Conservation (phyloP, 2,888 invertebrate genomes). For the Tetragonisca angustula region DNA sequence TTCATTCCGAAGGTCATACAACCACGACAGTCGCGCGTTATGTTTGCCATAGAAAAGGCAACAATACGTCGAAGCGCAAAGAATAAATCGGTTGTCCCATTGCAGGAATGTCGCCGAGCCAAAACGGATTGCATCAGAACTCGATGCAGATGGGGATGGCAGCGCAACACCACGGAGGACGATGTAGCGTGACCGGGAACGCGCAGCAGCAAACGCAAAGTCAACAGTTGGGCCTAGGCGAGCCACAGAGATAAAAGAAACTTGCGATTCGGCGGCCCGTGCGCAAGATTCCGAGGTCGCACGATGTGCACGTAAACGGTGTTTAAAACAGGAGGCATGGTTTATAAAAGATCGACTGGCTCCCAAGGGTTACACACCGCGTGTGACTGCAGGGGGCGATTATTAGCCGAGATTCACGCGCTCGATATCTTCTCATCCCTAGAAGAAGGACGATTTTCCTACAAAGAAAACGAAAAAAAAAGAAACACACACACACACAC, state of each 20-base stretch:
- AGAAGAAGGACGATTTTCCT: conserved; percentile 29
- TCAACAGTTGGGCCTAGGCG: conserved; percentile 82
- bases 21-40: too few relatives aligned
- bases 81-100: conserved; percentile 24
- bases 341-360: conserved; percentile 47
- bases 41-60: too few relatives aligned
- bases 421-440: conserved; percentile 36
- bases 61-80: background rate
- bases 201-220: conserved; percentile 79
- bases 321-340: conserved; percentile 47
- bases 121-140: conserved; percentile 78
- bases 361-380: conserved; percentile 30
- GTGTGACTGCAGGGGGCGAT: conserved; percentile 30
- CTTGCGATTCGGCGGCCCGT: conserved; percentile 76
- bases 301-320: conserved; percentile 60
- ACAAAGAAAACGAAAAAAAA: background rate
- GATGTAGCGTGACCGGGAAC: conserved; percentile 80
- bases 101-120: conserved; percentile 84
- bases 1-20: too few relatives aligned
- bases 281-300: conserved; percentile 77
- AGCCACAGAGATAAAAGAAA: conserved; percentile 84
- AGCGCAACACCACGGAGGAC: conserved; percentile 84
- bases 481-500: too few relatives aligned
- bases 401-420: conserved; percentile 39
- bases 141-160: conserved; percentile 67